Base-by-base conservation (phyloP, 1,140 invertebrate genomes). In the Lucilia cuprina region DNA sequence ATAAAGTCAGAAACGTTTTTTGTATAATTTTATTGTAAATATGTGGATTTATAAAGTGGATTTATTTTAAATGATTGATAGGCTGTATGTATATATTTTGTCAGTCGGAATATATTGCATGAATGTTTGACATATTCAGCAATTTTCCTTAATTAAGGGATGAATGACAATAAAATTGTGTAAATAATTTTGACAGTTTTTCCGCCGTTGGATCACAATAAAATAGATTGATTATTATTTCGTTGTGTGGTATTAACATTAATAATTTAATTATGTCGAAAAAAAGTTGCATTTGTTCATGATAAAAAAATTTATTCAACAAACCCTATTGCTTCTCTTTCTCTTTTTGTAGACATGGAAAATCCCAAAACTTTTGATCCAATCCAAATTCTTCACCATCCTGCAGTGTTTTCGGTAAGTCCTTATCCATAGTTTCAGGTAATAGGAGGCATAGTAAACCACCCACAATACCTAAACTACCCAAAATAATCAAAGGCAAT, bases 311-410 rank as follows among this genome's bases (percentile, higher is more conserved):
- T n/a, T n/a, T n/a, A n/a, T n/a, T n/a, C n/a, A n/a, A 30, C 25
- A 30, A 60, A 60, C 0, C 2, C n/a, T 60, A 60, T 7, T 60
- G n/a, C 14, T n/a, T 60, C 5, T 84, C 9, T n/a, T 65, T 25
- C 60, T 85, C 77, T 25, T 86, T 84, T 50, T 92, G 91, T 80
- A 94, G 92, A 87, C 95, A 96, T 19, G 96, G 96, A 85, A 94
- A 94, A 84, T 96, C 95, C 93, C 95, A 96, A 83, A 96, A 93
- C 84, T 92, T 93, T 87, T 97, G 96, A 85, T 95, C 92, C 84
- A 92, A 93, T 21, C 96, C 96, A 87, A 97, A 97, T 83, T 95
- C 92, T 91, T 97, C 96, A 34, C 96, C 96, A 87, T 97, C 96
- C 82, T 95, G 93, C 0, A 97, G 90, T 0, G 96, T 96, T 87